A percentile compares a stretch with the other conserved stretches of the same genome.
phyloP scores from a whole-genome alignment of 2,113 vertebrate genomes.

The Tautogolabrus adspersus region DNA sequence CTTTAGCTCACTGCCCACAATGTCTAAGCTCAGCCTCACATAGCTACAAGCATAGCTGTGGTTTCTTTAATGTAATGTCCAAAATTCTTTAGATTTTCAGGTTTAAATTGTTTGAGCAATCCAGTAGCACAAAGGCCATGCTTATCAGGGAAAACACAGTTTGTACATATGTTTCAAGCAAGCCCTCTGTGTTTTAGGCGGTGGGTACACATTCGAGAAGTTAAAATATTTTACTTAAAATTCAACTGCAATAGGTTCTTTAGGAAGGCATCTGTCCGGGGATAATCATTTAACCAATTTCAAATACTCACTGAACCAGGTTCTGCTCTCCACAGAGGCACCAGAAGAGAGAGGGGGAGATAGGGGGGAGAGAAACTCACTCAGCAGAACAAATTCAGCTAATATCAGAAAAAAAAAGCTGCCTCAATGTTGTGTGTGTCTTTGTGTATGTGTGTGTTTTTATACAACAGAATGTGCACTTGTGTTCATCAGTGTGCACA shows the following conservation, averaged over 20 bases:
- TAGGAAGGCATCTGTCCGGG: constrained; percentile 43
- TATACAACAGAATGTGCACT: constrained; percentile 35
- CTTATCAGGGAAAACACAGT: not conserved
- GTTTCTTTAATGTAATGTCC: too few species aligned
- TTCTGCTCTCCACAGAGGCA: constrained; percentile 53
- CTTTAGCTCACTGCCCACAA: not conserved
- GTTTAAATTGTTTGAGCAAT: not conserved
- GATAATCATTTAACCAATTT: constrained; percentile 71
- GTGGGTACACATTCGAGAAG: constrained; percentile 8
- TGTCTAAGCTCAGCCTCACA: not conserved
- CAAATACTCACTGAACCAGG: constrained; percentile 64
- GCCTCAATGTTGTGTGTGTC: constrained; percentile 42
- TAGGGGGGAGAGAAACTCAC: constrained; percentile 18
- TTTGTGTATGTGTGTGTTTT: constrained; percentile 26
- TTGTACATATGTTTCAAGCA: not conserved
- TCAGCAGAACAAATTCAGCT: constrained; percentile 75
- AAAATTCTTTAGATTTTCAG: not conserved
- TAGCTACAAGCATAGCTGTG: not conserved
- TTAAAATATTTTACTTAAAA: constrained; percentile 34
- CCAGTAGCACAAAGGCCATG: not conserved
- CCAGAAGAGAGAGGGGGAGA: constrained; percentile 5
- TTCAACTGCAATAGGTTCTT: constrained; percentile 25
- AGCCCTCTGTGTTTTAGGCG: not conserved
- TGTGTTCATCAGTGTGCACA: constrained; percentile 54
- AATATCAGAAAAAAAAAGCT: constrained; percentile 63